These are phyloP conservation scores for Elmis aenea DNA, from an alignment of 2,888 invertebrate species.

Conservation along the genomic window DNA sequence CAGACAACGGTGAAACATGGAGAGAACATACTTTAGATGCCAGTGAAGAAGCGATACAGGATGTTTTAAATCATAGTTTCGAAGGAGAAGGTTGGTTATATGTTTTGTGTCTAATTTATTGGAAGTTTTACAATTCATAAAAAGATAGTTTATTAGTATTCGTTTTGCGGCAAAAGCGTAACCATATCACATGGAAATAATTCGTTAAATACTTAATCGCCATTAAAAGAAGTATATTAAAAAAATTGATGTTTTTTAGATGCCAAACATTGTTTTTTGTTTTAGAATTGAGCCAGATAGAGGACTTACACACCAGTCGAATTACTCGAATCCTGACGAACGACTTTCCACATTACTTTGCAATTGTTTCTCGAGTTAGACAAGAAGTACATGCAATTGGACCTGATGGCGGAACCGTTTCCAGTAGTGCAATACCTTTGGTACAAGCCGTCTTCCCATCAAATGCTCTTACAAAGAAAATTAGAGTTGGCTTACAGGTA, in stretches of 20 bases:
- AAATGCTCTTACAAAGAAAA: slow-evolving; percentile 96
- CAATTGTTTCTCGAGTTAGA: slow-evolving; percentile 87
- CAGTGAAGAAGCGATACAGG: slow-evolving; percentile 82
- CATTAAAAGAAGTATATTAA: too few relatives aligned
- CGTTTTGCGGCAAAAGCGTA: background rate
- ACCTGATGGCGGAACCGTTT: slow-evolving; percentile 94
- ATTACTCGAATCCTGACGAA: slow-evolving; percentile 92
- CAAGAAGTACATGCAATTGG: slow-evolving; percentile 98
- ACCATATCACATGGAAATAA: background rate
- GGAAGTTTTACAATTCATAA: too few relatives aligned
- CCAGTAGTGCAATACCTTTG: slow-evolving; percentile 89
- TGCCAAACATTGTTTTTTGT: slow-evolving; percentile 15
- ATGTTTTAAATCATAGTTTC: slow-evolving; percentile 87
- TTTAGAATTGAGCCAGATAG: slow-evolving; percentile 68
- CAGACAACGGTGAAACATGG: slow-evolving; percentile 98
- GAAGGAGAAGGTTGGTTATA: slow-evolving; percentile 65
- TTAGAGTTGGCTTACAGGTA: slow-evolving; percentile 93
- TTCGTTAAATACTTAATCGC: too few relatives aligned
- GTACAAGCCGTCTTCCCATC: slow-evolving; percentile 84
- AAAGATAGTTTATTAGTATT: too few relatives aligned
- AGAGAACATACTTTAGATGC: slow-evolving; percentile 88
- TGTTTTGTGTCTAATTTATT: too few relatives aligned
- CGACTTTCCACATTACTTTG: slow-evolving; percentile 98
- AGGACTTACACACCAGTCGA: slow-evolving; percentile 81
- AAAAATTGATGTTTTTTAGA: background rate